Base-by-base conservation (phyloP, 2,888 invertebrate genomes). In the Beris morrisii region DNA sequence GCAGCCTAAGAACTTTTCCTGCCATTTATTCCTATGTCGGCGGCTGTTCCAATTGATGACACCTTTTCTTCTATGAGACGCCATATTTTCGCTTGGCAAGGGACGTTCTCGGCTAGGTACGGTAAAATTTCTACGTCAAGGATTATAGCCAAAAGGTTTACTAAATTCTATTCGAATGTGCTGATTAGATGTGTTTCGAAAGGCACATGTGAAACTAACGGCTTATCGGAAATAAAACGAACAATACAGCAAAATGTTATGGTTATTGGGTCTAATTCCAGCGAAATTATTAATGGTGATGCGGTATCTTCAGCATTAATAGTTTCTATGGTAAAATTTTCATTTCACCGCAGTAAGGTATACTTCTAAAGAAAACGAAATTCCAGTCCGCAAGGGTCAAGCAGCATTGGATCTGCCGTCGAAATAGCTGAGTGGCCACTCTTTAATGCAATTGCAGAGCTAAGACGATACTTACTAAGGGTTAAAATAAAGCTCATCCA, bases 121-220 rank as follows among this genome's bases (percentile, higher is more conserved):
- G 52, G 5, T 28, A 9, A 7, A 22, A 22, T 9, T 11, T 28
- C 5, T 28, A 22, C 22, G 7, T 22, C 22, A 28, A 6, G 22
- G 52, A 28, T 52, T 52, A 52, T 52, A 2, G 52, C 52, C 22
- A 52, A 52, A 52, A 28, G 52, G 15, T 52, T 52, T 28, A 13
- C 15, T 52, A 52, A 52, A 52, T 52, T 52, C 22, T 11, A 22
- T 15, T 52, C 52, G 52, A 15, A 52, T 52, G 52, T 52, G 52
- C 52, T 52, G 52, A 52, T 52, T 15, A 52, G 52, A 28, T 52
- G 22, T 52, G 22, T 52, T 52, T 52, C 7, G 52, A 22, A 5
- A 6, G 52, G 52, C 52, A 11, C 52, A 52, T 22, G 28, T 52
- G 52, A 52, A 22, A 52, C 52, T 52, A 52, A 52, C 52, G 22